These are phyloP conservation scores for Microcebus murinus DNA, from an alignment of 2,113 vertebrate genomes.

Conservation along the genomic window DNA sequence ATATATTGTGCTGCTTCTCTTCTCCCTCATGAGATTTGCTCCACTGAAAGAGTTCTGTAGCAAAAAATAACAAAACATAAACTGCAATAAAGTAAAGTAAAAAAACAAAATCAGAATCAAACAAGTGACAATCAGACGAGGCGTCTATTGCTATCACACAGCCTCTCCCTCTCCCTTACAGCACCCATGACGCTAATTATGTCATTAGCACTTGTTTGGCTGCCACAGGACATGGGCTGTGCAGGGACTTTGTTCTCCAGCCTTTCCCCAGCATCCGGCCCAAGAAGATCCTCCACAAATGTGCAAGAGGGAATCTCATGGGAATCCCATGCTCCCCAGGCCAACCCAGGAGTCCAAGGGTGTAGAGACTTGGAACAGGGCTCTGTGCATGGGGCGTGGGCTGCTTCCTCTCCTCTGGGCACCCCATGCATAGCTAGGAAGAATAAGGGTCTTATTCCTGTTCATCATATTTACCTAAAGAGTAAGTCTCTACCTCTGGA, in stretches of 20 bases:
- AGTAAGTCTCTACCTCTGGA: conserved; percentile 46
- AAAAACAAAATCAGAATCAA: not conserved
- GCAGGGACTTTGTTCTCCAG: not conserved
- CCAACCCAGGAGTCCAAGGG: not conserved
- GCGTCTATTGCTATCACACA: not conserved
- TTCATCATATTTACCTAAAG: conserved; percentile 45
- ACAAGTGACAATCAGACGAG: not conserved
- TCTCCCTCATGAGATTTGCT: not conserved
- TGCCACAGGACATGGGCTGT: not conserved
- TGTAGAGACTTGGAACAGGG: not conserved
- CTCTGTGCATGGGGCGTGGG: not conserved
- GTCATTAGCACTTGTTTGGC: not conserved
- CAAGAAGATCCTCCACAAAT: not conserved
- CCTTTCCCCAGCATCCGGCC: not conserved
- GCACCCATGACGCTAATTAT: not conserved
- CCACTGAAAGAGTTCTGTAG: not conserved
- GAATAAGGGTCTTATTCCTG: not conserved
- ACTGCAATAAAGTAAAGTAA: not conserved
- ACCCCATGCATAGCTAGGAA: not conserved
- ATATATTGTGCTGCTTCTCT: not conserved
- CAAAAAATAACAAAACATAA: not conserved
- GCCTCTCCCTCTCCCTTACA: not conserved
- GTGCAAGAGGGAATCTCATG: not conserved
- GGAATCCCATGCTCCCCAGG: not conserved
- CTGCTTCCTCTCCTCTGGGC: not conserved